Evolutionary conservation across 2,797 vertebrate species (phyloP), one percentile per base, ranked within the genome.

Genomic region (Chelidonichthys spinosus): DNA sequence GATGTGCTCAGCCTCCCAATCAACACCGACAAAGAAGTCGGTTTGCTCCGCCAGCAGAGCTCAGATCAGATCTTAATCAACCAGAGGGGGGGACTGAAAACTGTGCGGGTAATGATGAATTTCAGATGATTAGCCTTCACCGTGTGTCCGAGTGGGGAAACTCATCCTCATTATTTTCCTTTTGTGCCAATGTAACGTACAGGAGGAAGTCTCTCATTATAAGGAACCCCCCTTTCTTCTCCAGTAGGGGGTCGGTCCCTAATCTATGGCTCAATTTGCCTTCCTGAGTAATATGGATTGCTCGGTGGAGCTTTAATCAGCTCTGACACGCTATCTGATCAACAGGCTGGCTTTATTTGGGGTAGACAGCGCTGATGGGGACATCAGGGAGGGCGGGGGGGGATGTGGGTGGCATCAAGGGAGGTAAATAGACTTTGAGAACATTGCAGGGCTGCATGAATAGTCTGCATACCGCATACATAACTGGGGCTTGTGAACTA

Each of bases 321-420:
- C 58, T 13, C 72, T 64, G 87, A 84, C 78, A 69, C 49, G 10
- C 64, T 56, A 64, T 87, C 86, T 90, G 90, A 93, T 87, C 72
- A 93, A 89, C 79, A 75, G 42, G 60, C 53, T 63, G 79, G 87
- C 79, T 86, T 89, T 86, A 87, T 89, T 86, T 83, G 79, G 88
- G 82, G 84, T 90, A 86, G 82, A 85, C 79, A 61, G 65, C 58
- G 69, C 70, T 85, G 86, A 88, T 85, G 79, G 87, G 72, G 75
- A 79, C 74, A 86, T 89, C 86, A 85, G 87, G 89, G 84, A 67
- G 7, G 13, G 39, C 55, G 15, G 32, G 46, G 50, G 54, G 66
- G 52, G 33, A 55, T 8, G 40, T 68, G 75, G 76, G 73, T 56
- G 37, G 55, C 58, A 68, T 69, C 50, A 79, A 63, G 53, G 40